Base-by-base conservation (phyloP, 2,797 vertebrate genomes). In the Myripristis murdjan region DNA sequence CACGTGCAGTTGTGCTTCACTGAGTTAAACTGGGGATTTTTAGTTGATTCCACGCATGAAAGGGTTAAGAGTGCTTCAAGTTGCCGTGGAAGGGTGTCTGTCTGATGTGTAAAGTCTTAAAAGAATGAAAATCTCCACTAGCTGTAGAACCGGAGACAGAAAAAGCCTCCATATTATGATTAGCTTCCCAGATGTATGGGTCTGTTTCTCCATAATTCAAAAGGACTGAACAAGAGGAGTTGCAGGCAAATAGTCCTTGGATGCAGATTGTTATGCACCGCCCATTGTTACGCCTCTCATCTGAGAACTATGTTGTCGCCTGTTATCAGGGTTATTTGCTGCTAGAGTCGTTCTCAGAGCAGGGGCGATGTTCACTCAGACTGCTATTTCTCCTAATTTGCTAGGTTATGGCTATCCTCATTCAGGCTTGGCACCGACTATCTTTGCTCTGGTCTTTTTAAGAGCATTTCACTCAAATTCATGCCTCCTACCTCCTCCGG, bases 391-490 rank as follows among this genome's bases (percentile, higher is more conserved):
- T 75, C 59, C 63, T 88, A 70, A 87, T 89, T 89, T 81, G 53
- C 56, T 54, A 46, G 53, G 61, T 81, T 64, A 61, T 53, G 64
- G 53, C 62, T 12, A 0, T 75, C 79, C 43, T 79, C 71, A 69
- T 83, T 86, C 68, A 61, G 64, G 53, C 70, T 81, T 78, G 77
- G 86, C 75, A 43, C 64, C 49, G 54, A 60, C 23, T 61, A 35
- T 75, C 51, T 73, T 63, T 48, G 43, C 20, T 60, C 37, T 47
- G 23, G 35, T 55, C 43, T 33, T 62, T 73, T 73, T 73, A 58
- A 80, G 64, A 79, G 52, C 41, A 82, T 86, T 89, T 85, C 57
- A 73, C 64, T 82, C 64, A 82, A 74, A 79, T 41, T 39, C 69
- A 6, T 59, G 53, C 58, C 62, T 67, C 52, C 35, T 18, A 20